Percentiles rank a stretch among this genome's conserved stretches.
Conservation (phyloP, 2,113 vertebrate genomes). For the Pyxicephalus adspersus region DNA sequence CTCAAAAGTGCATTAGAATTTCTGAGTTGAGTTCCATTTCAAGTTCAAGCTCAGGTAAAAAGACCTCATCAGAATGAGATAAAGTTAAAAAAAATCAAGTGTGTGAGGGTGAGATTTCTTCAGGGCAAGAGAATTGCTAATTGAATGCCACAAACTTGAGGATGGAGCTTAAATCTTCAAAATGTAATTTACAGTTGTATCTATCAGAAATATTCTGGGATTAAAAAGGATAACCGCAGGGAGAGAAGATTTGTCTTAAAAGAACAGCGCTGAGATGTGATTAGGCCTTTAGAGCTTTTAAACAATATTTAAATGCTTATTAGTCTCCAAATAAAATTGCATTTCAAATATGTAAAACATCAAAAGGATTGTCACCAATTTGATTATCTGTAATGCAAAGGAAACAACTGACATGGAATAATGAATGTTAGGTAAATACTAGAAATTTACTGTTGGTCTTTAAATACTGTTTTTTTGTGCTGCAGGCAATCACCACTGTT, state of each 20-base stretch:
- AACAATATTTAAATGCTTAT: constrained; percentile 46
- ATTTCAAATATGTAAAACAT: constrained; percentile 39
- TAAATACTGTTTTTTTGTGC: not conserved
- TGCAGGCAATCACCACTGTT: not conserved
- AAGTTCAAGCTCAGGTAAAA: constrained; percentile 26
- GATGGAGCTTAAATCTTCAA: constrained; percentile 49
- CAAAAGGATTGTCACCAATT: constrained; percentile 32
- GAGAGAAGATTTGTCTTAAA: constrained; percentile 48
- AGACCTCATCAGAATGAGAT: constrained; percentile 32
- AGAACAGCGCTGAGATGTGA: constrained; percentile 34
- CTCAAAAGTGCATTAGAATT: not conserved
- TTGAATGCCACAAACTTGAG: constrained; percentile 47
- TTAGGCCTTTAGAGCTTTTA: constrained; percentile 48
- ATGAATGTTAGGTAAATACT: not conserved
- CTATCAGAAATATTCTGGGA: constrained; percentile 53
- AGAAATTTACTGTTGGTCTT: not conserved
- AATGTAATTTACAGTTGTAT: constrained; percentile 54
- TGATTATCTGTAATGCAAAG: not conserved
- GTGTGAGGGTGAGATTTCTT: constrained; percentile 41
- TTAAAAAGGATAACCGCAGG: constrained; percentile 50
- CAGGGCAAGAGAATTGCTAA: constrained; percentile 45
- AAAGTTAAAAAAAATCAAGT: constrained; percentile 51
- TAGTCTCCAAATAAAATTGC: constrained; percentile 36
- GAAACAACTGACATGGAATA: not conserved
- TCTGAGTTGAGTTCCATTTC: constrained; percentile 3